Conservation (phyloP, 1,140 invertebrate genomes). For the Homarus americanus region DNA sequence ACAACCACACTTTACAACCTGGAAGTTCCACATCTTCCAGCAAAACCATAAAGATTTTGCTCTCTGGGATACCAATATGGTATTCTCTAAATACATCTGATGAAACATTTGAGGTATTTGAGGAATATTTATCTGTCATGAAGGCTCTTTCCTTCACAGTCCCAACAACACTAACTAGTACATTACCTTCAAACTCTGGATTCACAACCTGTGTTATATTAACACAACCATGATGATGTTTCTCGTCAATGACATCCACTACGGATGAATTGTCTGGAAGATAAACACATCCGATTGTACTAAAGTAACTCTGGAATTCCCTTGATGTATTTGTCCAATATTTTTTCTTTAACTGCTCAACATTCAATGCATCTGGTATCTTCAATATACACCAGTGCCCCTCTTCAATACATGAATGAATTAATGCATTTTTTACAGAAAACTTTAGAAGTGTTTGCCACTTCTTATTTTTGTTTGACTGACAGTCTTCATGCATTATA, state of each 20-base stretch:
- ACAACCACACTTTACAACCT: conserved; percentile 12
- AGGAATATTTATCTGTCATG: background rate
- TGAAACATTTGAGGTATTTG: background rate
- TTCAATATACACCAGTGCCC: background rate
- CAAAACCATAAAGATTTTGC: conserved; percentile 10
- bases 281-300: conserved; percentile 13
- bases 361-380: background rate
- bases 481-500: background rate
- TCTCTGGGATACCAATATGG: conserved; percentile 21
- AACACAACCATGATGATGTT: background rate
- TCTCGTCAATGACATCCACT: background rate
- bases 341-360: background rate
- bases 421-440: conserved; percentile 5
- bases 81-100: background rate
- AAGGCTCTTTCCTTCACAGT: background rate
- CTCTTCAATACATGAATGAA: conserved; percentile 25
- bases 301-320: background rate
- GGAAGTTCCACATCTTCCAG: conserved; percentile 6
- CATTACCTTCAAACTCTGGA: background rate
- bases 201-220: background rate
- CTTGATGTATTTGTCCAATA: background rate
- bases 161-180: background rate
- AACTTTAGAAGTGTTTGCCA: conserved; percentile 9
- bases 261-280: background rate
- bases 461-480: background rate